Evolutionary conservation across 2,888 invertebrate species (phyloP), one percentile per base, ranked within the genome.

Genomic region (Acronicta aceris): DNA sequence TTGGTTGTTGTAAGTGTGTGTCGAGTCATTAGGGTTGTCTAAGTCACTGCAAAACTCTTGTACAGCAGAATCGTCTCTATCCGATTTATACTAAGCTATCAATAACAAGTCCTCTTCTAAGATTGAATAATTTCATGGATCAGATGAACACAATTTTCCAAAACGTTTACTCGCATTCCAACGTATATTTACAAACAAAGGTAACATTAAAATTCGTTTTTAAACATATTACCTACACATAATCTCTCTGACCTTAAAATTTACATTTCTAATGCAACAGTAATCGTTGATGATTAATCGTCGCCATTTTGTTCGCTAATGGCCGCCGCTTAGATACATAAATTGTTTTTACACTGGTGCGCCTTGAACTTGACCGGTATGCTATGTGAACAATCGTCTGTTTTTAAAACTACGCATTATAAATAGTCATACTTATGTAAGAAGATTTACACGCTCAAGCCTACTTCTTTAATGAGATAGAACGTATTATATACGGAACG

Each of bases 351-450:
- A 64, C 66, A 57, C 53, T 49, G 43, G 60, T 50, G 47, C 55
- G 59, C 82, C 84, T 82, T 83, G 81, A 79, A 83, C 83, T 81
- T 82, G 82, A 80, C 84, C 77, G 74, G 66, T 65, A 30, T 40
- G 46, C 48, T 50, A 49, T 52, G 57, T 51, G 54, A 59, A 60
- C 54, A 54, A 53, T 59, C 49, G 59, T 41, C 47, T 59, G 59
- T 59, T 64, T 61, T 59, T 36, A 42, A 60, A 58, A 16, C 45
- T 42, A 45, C 36, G 51, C 47, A 38, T 47, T 46, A 40, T 57
- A 38, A 65, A 42, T 56, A 70, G 25, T 46, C 52, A 13, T 47
- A 25, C 53, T 56, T 47, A 43, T 59, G 30, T 56, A 49, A 1
- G 8, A 12, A 36, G 40, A 52, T 57, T 71, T 41, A 17, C 21